A percentile compares a stretch with the other conserved stretches of the same genome.
Conservation (phyloP, 2,113 vertebrate species). For the Psilopogon haemacephalus region DNA sequence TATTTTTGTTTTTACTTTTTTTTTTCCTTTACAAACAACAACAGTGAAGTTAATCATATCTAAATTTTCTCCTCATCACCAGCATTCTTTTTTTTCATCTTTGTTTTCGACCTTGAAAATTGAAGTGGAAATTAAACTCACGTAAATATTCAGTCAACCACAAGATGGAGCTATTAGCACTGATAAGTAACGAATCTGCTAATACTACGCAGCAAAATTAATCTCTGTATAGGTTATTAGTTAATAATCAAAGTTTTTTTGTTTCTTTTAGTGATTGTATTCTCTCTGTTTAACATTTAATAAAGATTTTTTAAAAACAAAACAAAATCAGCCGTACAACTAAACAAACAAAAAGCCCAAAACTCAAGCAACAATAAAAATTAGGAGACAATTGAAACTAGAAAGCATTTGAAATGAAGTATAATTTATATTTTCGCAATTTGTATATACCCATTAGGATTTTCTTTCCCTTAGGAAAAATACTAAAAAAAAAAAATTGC, state of each 20-base stretch:
- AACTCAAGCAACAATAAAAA: not conserved
- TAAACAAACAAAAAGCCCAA: no score
- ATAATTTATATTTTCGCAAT: not conserved
- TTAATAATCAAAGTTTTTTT: not conserved
- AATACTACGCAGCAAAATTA: not conserved
- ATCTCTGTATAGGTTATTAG: not conserved
- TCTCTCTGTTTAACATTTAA: not conserved
- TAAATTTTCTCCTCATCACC: not conserved
- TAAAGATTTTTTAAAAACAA: not conserved
- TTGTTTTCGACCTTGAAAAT: not conserved
- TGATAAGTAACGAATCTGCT: not conserved
- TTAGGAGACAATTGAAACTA: not conserved
- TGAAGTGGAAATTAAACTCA: not conserved
- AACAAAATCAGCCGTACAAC: no score
- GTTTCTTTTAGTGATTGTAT: not conserved
- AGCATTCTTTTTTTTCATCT: not conserved
- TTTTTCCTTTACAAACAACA: not conserved
- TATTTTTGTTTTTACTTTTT: not conserved
- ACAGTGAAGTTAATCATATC: not conserved
- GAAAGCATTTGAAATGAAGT: not conserved
- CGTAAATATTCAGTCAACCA: not conserved
- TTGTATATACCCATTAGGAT: not conserved
- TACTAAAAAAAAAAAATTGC: not conserved
- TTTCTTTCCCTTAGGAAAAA: not conserved
- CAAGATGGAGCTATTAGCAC: constrained; percentile 26